These are phyloP conservation scores for Crepidodera aurea DNA, from an alignment of 2,888 invertebrate species.

Conservation along the genomic window DNA sequence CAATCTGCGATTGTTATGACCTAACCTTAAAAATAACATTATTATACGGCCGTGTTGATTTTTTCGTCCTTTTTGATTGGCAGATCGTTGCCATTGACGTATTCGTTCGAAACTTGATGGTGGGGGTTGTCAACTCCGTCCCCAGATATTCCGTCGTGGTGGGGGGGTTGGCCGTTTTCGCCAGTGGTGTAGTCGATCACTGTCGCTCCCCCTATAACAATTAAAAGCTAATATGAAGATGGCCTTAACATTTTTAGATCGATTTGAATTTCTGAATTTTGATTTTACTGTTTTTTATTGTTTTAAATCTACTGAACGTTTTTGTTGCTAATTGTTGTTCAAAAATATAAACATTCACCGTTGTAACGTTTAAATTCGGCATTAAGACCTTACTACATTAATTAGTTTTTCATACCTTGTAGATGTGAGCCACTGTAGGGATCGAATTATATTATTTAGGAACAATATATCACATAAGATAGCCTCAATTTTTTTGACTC, in stretches of 20 bases:
- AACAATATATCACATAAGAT: too few species aligned
- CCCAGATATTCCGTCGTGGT: conserved; percentile 50
- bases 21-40: conserved; percentile 27
- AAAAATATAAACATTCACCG: too few species aligned
- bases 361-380: too few species aligned
- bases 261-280: conserved; percentile 13
- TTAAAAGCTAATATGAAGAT: conserved; percentile 49
- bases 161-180: conserved; percentile 54
- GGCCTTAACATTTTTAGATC: conserved; percentile 20
- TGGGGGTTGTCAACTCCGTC: conserved; percentile 63
- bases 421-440: too few species aligned
- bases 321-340: too few species aligned
- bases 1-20: conserved; percentile 23
- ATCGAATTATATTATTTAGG: too few species aligned
- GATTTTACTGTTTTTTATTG: background rate
- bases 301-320: background rate
- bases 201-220: conserved; percentile 62
- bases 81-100: conserved; percentile 67
- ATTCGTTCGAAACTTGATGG: conserved; percentile 67
- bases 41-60: conserved; percentile 69
- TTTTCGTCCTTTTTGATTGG: conserved; percentile 67
- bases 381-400: too few species aligned
- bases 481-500: too few species aligned
- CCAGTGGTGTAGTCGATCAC: conserved; percentile 61
- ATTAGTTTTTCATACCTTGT: too few species aligned